Conservation (phyloP, 2,113 vertebrate genomes). For the Peucedramus taeniatus region DNA sequence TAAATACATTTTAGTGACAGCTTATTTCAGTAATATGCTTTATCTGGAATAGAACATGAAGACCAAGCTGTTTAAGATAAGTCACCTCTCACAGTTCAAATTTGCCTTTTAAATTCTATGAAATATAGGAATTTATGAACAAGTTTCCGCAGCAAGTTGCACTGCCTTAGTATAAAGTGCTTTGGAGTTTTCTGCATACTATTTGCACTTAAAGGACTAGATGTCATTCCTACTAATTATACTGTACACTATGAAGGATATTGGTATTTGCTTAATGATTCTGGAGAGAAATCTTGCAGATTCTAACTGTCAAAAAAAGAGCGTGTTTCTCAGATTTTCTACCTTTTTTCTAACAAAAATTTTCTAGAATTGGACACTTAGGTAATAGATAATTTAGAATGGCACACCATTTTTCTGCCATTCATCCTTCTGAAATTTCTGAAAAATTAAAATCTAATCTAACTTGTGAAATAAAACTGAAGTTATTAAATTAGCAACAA, state of each 20-base stretch:
- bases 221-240: not conserved
- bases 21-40: not conserved
- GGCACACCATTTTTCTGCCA: not conserved
- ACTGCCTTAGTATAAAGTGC: not conserved
- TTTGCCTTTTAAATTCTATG: not conserved
- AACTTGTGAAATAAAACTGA: not conserved
- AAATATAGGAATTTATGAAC: not conserved
- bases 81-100: not conserved
- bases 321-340: not conserved
- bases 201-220: not conserved
- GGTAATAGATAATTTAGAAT: not conserved
- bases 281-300: not conserved
- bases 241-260: not conserved
- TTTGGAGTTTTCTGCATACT: not conserved
- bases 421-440: not conserved
- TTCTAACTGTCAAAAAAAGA: not conserved
- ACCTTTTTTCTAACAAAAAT: not conserved
- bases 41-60: not conserved
- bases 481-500: not conserved
- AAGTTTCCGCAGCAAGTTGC: not conserved
- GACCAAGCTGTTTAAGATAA: not conserved
- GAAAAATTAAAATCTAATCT: not conserved
- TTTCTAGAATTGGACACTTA: not conserved
- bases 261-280: not conserved
- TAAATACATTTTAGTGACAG: not conserved